A percentile compares a stretch with the other conserved stretches of the same genome.
Conservation (phyloP, 2,888 invertebrate genomes). For the Calliphora vomitoria region DNA sequence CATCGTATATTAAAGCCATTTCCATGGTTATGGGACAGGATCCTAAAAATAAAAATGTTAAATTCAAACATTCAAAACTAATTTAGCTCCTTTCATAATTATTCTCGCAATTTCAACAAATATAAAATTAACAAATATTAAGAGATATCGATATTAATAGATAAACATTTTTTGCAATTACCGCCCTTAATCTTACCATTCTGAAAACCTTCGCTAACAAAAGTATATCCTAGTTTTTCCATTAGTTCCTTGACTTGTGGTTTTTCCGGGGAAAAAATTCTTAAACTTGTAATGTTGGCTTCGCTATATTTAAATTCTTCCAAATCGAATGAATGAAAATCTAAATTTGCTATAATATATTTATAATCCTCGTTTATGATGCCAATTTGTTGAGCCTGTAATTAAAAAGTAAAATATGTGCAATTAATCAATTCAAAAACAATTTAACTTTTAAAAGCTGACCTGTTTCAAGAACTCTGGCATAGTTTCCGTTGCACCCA, state of each 20-base stretch:
- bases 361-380: constrained; percentile 97
- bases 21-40: constrained; percentile 86
- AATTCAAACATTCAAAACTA: neutral
- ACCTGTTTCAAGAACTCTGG: constrained; percentile 86
- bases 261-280: constrained; percentile 88
- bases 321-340: constrained; percentile 88
- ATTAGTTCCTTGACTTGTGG: constrained; percentile 84
- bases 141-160: no score
- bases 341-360: constrained; percentile 92
- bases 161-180: no score
- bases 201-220: constrained; percentile 78
- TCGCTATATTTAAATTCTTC: constrained; percentile 92
- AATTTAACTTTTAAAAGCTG: neutral
- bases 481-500: constrained; percentile 88
- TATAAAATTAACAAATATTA: no score
- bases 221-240: constrained; percentile 77
- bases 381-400: constrained; percentile 95
- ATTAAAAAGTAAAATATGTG: neutral
- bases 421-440: neutral
- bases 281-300: constrained; percentile 91
- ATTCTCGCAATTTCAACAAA: no score
- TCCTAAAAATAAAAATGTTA: constrained; percentile 76
- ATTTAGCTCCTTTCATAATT: neutral
- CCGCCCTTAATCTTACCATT: constrained; percentile 76
- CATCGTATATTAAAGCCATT: constrained; percentile 93